Conservation (phyloP, 2,113 vertebrate genomes). For the Dendrocopos noguchii region DNA sequence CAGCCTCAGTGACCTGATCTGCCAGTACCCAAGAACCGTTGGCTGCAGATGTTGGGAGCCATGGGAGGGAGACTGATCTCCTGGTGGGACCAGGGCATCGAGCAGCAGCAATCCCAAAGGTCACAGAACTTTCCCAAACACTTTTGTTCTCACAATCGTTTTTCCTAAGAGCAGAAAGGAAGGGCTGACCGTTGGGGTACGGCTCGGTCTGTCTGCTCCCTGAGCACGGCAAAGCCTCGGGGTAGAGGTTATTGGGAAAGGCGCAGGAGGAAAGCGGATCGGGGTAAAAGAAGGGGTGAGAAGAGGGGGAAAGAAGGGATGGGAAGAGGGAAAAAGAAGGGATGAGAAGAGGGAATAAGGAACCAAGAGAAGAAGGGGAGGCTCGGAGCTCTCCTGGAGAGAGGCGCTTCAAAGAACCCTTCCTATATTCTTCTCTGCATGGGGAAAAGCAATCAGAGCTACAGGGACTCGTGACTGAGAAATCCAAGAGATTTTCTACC, state of each 20-base stretch:
- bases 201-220: background rate
- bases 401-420: background rate
- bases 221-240: background rate
- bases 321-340: background rate
- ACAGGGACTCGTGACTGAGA: background rate
- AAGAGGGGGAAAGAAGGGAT: too few species aligned
- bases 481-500: background rate
- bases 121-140: background rate
- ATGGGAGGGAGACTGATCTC: background rate
- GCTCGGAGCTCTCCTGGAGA: background rate
- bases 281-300: background rate
- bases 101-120: background rate
- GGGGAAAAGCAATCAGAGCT: background rate
- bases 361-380: background rate
- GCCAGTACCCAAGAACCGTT: rapidly evolving
- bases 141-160: background rate
- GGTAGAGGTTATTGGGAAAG: background rate
- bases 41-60: background rate
- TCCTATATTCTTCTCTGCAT: background rate
- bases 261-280: background rate
- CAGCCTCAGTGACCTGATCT: rapidly evolving
- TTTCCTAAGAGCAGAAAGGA: background rate
- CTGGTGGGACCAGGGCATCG: background rate
- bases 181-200: background rate
- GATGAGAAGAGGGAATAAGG: background rate